A percentile compares a stretch with the other conserved stretches of the same genome.
phyloP scores from a whole-genome alignment of 2,113 vertebrate species.

The Melanerpes formicivorus region DNA sequence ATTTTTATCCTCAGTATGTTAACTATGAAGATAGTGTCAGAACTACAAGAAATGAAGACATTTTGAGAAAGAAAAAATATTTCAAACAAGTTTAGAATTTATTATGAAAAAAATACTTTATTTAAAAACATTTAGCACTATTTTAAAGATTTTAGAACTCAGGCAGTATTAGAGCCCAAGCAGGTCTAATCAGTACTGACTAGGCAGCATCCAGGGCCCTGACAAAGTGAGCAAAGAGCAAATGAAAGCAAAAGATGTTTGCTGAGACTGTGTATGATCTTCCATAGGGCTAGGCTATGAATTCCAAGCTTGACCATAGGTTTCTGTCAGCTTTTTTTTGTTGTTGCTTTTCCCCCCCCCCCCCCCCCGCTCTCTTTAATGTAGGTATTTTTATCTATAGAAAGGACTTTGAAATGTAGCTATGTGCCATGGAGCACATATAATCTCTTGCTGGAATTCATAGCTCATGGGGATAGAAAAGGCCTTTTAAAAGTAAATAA shows the following conservation, averaged over 20 bases:
- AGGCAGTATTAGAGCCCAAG: no score
- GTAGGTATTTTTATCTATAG: not conserved
- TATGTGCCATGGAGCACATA: not conserved
- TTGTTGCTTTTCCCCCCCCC: not conserved
- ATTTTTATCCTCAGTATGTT: constrained; percentile 57
- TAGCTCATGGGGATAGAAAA: constrained; percentile 49
- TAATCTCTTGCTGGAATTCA: constrained; percentile 33
- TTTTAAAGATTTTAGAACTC: not conserved
- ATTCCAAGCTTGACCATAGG: not conserved
- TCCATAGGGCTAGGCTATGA: not conserved
- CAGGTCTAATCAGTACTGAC: not conserved
- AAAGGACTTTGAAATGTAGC: not conserved
- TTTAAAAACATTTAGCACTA: not conserved
- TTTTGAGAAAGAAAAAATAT: not conserved
- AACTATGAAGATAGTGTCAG: constrained; percentile 40
- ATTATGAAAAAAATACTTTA: not conserved
- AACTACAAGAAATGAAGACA: constrained; percentile 21
- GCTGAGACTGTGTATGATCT: not conserved
- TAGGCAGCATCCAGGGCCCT: not conserved
- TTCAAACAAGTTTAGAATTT: not conserved
- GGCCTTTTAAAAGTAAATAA: constrained; percentile 72
- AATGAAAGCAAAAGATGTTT: not conserved
- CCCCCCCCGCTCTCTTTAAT: no score
- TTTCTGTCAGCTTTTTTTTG: not conserved
- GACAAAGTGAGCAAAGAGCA: not conserved